These are phyloP conservation scores for Oncorhynchus kisutch DNA, from an alignment of 2,113 vertebrate species.

Conservation along the genomic window DNA sequence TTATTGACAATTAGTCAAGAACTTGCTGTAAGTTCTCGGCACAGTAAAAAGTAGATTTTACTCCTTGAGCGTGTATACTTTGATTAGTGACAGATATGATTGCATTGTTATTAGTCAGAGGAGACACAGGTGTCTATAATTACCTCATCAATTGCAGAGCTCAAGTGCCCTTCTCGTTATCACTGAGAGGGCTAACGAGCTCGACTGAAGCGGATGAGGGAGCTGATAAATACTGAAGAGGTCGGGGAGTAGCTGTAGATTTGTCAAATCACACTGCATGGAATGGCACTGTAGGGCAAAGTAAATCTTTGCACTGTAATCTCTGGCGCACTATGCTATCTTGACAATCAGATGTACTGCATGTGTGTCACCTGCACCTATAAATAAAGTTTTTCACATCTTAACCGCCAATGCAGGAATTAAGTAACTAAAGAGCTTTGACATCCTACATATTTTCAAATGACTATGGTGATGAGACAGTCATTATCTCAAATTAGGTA, in stretches of 20 bases:
- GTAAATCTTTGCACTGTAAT: background rate
- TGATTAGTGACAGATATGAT: constrained; percentile 41
- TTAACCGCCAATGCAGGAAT: no score
- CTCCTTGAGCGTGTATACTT: constrained; percentile 14
- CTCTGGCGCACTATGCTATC: background rate
- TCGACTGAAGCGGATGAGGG: constrained; percentile 46
- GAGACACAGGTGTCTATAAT: constrained; percentile 69
- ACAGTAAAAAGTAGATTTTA: constrained; percentile 1
- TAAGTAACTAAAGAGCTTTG: no score
- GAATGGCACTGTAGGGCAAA: background rate
- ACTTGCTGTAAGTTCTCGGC: background rate
- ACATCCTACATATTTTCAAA: constrained; percentile 60
- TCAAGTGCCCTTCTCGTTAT: constrained; percentile 51
- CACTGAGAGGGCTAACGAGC: constrained; percentile 48
- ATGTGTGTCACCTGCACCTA: no score
- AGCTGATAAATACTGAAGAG: constrained; percentile 48
- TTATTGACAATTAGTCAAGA: background rate
- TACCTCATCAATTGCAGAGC: constrained; percentile 49
- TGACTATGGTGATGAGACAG: constrained; percentile 51
- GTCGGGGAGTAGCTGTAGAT: constrained; percentile 20
- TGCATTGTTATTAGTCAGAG: constrained; percentile 43
- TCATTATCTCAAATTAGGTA: constrained; percentile 75
- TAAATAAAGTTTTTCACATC: no score
- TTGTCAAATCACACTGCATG: constrained; percentile 8
- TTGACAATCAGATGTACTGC: no score